Base-by-base conservation (phyloP, 2,113 vertebrate genomes). In the Onychorhynchus coronatus region DNA sequence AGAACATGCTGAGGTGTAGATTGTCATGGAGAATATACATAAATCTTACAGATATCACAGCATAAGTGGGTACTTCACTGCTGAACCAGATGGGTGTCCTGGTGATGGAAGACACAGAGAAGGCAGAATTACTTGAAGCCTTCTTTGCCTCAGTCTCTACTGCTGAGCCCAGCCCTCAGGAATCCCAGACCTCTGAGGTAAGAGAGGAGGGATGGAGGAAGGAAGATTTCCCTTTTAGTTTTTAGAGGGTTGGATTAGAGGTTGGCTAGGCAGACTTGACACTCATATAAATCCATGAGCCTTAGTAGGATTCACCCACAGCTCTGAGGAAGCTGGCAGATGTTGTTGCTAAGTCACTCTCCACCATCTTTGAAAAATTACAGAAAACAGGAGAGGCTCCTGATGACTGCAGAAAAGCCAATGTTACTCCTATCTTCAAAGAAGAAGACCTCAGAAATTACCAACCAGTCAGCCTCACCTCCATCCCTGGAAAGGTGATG, bases 361-460 rank as follows among this genome's bases (percentile, higher is more conserved):
- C 12, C 2, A 1, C 10, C 10, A 25, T n/a, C 15, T 55, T n/a
- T 71, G n/a, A 55, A 53, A 63, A 79, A 56, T 49, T 7, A n/a
- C 9, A 27, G 24, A 72, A 14, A 72, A 25, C 15, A 21, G 23
- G 28, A 63, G n/a, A 63, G 2, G 14, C 23, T 41, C 10, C 24
- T 55, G 30, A 30, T 30, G 41, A 24, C 23, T 35, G 20, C 8
- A 46, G 23, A 78, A 78, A 62, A 53, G 9, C 5, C 20, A n/a
- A 15, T 7, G 15, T 20, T 62, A 25, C 8, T 47, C 11, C 15
- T 12, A 41, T 41, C 41, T n/a, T 88, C 20, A 47, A 41, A 71
- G n/a, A 21, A 3, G 24, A 59, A 7, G 6, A n/a, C 28, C 10
- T 0, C 0, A 5, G 28, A 20, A 62, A 47, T 25, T 23, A 25